Base-by-base conservation (phyloP, 2,113 vertebrate genomes). In the Aldabrachelys gigantea region DNA sequence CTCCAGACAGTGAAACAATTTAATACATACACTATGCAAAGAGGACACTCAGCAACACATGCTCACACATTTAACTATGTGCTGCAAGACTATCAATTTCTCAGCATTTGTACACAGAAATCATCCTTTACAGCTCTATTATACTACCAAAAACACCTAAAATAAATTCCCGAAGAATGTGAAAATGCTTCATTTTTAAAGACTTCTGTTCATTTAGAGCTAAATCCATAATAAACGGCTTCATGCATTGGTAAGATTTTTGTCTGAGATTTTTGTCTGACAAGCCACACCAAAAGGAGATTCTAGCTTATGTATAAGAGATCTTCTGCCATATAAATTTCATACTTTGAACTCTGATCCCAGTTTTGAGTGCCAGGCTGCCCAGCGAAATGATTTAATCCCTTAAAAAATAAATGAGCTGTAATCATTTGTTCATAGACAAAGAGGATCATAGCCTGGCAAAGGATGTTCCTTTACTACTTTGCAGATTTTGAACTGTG, bases 401-500 rank as follows among this genome's bases (percentile, higher is more conserved):
- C 81, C 84, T 90, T 62, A 81, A 41, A 6, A 29, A 76, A 41
- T 11, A 27, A 8, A 4, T 4, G 41, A 59, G n/a, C 31, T 59
- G 69, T 57, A 47, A 53, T 84, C 50, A 41, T 56, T 41, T 92
- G 41, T 31, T 93, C 84, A 76, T 8, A 1, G 16, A 82, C 72
- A 89, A 35, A 89, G 75, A 82, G 0, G 14, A 62, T 59, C 38
- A 29, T 1, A 82, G 85, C 80, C 80, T 87, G 80, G 75, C 80
- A 91, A 89, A 84, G 35, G 44, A 53, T 0, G 19, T 47, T 87
- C 14, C 80, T 6, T 89, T 88, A n/a, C 38, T 22, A 82, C 75
- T 85, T 56, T 88, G 91, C 91, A 89, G 88, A 93, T 90, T 89
- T 82, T 87, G 80, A 89, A 47, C 65, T 91, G 35, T 38, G 65